Evolutionary conservation across 2,797 vertebrate genomes (phyloP), one percentile per base, ranked within the genome.

Genomic region (Triplophysa bombifrons): DNA sequence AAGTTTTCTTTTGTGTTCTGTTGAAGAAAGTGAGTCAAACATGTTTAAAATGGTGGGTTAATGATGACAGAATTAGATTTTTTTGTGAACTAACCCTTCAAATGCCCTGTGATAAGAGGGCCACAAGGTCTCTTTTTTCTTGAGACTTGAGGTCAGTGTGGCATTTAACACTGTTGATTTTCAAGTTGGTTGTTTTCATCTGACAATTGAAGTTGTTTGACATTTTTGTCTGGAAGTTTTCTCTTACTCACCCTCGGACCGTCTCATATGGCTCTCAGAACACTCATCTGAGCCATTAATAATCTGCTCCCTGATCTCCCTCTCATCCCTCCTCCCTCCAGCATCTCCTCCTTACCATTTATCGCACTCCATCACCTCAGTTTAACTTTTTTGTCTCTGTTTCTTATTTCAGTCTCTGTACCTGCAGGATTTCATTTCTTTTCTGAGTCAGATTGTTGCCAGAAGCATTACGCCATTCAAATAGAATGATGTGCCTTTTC

Each of bases 141-240:
- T 44, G n/a, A 75, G 19, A 75, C 20, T 55, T 22, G 20, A 66
- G 73, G 61, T 75, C 50, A 66, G 25, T 58, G 51, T 68, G 53
- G 4, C 64, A 68, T 68, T 76, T 76, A 38, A 68, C 56, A 58
- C 53, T 16, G 34, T 27, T 48, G 38, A 38, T 51, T 76, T 76
- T 67, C 46, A 38, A 68, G 38, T 58, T 76, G n/a, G 30, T 27
- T 22, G 10, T 58, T 58, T 67, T 76, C 34, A n/a, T 66, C 58
- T 30, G 74, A 76, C 22, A 22, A 48, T 17, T 76, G 22, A 68
- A 58, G 51, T 76, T 65, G 2, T 76, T 76, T 76, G 74, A 76
- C 74, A 76, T 76, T 76, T 76, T 53, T 56, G 64, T 56, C 74
- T 55, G 38, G 22, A 56, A 51, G 41, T 56, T 56, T 76, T 76